Evolutionary conservation across 2,888 invertebrate species (phyloP).

Genomic region (Cantharis rufa): DNA sequence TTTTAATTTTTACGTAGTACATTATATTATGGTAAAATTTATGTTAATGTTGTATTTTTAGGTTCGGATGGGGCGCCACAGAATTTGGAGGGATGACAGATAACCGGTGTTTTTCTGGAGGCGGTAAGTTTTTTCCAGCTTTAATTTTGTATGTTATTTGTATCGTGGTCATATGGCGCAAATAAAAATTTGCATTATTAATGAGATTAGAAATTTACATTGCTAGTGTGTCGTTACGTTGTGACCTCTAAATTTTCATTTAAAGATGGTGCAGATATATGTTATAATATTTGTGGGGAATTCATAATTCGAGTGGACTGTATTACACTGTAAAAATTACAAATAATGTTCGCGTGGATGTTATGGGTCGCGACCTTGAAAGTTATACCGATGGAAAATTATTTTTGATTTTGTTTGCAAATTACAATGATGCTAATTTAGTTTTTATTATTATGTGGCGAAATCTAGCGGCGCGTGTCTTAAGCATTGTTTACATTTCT

Average conservation of each 20-base stretch:
- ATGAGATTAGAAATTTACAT: constrained; percentile 16
- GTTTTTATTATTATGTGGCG: constrained; percentile 46
- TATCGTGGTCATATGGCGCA: background rate
- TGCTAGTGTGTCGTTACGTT: constrained; percentile 15
- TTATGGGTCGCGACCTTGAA: constrained; percentile 24
- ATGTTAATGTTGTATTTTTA: constrained; percentile 46
- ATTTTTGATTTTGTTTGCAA: constrained; percentile 52
- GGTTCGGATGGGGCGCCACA: constrained; percentile 64
- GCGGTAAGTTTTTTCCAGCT: constrained; percentile 60
- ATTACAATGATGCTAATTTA: constrained; percentile 46
- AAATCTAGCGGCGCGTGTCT: constrained; percentile 58
- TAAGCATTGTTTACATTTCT: constrained; percentile 32
- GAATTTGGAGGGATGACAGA: constrained; percentile 77
- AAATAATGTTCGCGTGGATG: background rate
- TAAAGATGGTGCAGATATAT: constrained; percentile 4
- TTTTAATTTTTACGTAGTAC: background rate
- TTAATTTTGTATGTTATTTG: background rate
- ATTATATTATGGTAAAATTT: background rate
- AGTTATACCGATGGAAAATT: constrained; percentile 49
- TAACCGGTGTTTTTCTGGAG: constrained; percentile 79
- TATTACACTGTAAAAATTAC: background rate
- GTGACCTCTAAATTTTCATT: constrained; percentile 12
- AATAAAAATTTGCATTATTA: constrained; percentile 3
- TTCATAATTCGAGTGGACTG: background rate
- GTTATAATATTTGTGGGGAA: background rate